A percentile compares a stretch with the other conserved stretches of the same genome.
These are phyloP conservation scores for Axis porcinus DNA, from an alignment of 2,113 vertebrate genomes.

Conservation along the genomic window DNA sequence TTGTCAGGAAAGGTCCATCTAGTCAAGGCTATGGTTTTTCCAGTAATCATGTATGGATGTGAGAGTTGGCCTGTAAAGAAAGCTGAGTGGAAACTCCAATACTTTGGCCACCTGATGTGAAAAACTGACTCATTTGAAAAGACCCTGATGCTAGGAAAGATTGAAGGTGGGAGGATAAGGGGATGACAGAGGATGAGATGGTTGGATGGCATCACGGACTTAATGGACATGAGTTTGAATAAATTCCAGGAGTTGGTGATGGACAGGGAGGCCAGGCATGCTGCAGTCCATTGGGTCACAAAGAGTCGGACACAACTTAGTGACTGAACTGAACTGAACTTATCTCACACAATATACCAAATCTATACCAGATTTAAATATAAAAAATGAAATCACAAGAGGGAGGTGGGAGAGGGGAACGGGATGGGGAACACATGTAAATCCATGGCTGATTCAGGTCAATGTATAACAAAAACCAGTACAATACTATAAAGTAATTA, in stretches of 20 bases:
- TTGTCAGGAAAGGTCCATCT: background rate
- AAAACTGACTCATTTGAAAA: background rate
- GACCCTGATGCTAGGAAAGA: background rate
- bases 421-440: no score
- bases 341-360: background rate
- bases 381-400: no score
- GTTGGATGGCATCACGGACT: background rate
- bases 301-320: background rate
- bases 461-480: no score
- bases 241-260: background rate
- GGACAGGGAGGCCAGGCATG: background rate
- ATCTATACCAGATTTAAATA: slow-evolving; percentile 11
- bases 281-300: background rate
- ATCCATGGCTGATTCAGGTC: no score
- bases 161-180: background rate
- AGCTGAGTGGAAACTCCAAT: background rate
- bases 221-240: background rate
- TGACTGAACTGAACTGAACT: background rate
- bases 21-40: background rate
- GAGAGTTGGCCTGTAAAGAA: background rate
- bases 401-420: no score
- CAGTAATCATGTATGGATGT: background rate
- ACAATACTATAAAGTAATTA: no score
- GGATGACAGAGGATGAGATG: background rate
- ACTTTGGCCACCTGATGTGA: background rate